phyloP scores from a whole-genome alignment of 2,797 vertebrate species.

The Hippocampus kuda region DNA sequence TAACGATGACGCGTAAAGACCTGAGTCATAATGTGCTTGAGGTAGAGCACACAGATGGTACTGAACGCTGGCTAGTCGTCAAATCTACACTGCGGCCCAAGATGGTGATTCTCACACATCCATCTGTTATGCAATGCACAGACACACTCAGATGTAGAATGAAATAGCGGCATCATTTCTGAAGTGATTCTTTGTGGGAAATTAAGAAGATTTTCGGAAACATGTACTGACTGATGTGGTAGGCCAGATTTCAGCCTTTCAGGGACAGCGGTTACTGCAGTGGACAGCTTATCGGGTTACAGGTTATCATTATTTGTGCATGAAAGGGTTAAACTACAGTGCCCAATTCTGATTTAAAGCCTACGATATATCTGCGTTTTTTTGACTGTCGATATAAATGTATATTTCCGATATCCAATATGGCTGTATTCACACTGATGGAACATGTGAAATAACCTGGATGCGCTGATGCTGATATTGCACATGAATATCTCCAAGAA shows the following conservation, averaged over 20 bases:
- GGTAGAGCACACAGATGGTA: constrained; percentile 65
- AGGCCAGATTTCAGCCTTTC: too few species aligned
- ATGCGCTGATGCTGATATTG: too few species aligned
- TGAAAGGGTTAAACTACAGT: too few species aligned
- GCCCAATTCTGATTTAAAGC: too few species aligned
- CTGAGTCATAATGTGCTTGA: constrained; percentile 64
- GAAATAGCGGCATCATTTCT: neutral
- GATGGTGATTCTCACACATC: constrained; percentile 46
- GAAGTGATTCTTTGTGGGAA: neutral
- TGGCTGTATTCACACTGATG: too few species aligned
- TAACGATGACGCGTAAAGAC: constrained; percentile 69
- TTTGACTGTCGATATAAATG: too few species aligned
- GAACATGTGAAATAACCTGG: too few species aligned
- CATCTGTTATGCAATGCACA: neutral
- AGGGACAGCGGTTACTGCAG: too few species aligned
- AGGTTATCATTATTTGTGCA: too few species aligned
- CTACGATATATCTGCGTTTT: neutral
- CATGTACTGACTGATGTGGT: neutral
- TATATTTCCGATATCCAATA: too few species aligned
- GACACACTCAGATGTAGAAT: neutral
- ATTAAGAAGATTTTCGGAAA: neutral
- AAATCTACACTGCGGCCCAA: constrained; percentile 61
- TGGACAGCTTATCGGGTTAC: too few species aligned
- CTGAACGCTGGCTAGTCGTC: constrained; percentile 71
- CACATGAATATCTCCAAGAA: too few species aligned